Evolutionary conservation across 2,888 invertebrate species (phyloP).

Genomic region (Phania funesta): DNA sequence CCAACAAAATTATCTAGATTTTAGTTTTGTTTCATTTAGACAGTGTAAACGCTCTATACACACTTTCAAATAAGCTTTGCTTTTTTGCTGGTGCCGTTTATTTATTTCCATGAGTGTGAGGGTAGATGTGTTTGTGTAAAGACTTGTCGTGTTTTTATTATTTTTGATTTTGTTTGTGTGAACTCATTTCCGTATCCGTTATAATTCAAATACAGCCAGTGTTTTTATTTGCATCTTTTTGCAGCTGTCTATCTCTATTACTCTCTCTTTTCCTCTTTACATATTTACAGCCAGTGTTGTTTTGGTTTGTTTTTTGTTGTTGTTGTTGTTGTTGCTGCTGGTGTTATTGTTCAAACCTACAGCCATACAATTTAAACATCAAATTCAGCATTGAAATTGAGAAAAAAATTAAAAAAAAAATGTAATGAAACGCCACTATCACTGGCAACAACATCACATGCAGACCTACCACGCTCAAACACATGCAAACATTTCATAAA

Average conservation of each 20-base stretch:
- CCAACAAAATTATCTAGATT: constrained; percentile 39
- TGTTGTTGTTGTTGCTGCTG: constrained; percentile 29
- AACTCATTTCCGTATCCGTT: constrained; percentile 66
- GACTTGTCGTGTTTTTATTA: constrained; percentile 46
- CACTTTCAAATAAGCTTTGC: constrained; percentile 1
- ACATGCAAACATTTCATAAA: constrained; percentile 44
- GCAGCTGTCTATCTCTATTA: background rate
- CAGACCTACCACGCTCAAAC: constrained; percentile 46
- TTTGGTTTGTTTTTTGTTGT: background rate
- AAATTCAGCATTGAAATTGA: constrained; percentile 57
- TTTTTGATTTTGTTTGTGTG: constrained; percentile 63
- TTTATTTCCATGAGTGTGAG: constrained; percentile 2
- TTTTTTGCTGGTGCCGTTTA: background rate
- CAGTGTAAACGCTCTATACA: constrained; percentile 5
- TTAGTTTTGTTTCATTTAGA: constrained; percentile 21
- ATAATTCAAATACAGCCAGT: constrained; percentile 64
- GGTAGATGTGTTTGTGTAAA: background rate
- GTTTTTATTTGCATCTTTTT: constrained; percentile 54
- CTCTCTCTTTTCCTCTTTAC: background rate
- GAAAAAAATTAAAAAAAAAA: background rate
- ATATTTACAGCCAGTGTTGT: constrained; percentile 33
- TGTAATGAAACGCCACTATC: constrained; percentile 54
- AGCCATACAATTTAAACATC: constrained; percentile 66
- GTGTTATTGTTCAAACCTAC: constrained; percentile 55
- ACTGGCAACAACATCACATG: constrained; percentile 40